These are phyloP conservation scores for Teleogryllus occipitalis DNA, from an alignment of 1,140 invertebrate genomes.

Conservation along the genomic window DNA sequence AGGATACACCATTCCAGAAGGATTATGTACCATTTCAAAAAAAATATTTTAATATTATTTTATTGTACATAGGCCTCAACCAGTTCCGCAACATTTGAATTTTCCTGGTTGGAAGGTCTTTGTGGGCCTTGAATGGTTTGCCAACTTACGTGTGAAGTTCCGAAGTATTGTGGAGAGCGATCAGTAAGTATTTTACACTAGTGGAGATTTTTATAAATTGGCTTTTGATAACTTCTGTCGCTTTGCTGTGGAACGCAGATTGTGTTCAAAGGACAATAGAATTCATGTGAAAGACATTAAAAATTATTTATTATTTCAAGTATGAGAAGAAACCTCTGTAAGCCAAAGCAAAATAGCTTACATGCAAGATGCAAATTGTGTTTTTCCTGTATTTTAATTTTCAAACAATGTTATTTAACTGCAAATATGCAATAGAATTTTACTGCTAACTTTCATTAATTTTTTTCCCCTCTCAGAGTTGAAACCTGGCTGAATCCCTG, in stretches of 20 bases:
- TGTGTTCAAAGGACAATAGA: background rate
- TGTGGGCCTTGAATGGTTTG: constrained; percentile 47
- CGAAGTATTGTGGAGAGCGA: constrained; percentile 42
- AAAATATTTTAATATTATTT: background rate
- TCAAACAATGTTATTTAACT: no score
- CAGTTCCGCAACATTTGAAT: constrained; percentile 42
- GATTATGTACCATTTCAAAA: no score
- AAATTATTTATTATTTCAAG: background rate
- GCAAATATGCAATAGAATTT: no score
- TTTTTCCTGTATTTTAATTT: no score
- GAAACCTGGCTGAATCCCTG: constrained; percentile 60
- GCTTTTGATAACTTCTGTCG: no score
- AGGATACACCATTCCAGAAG: no score
- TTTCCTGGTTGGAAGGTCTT: constrained; percentile 54
- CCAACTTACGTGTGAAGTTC: constrained; percentile 45
- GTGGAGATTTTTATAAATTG: background rate
- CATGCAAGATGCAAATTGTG: no score
- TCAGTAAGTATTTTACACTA: constrained; percentile 13
- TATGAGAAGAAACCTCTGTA: no score
- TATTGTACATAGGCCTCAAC: constrained; percentile 32
- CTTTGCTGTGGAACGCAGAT: no score
- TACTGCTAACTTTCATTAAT: no score
- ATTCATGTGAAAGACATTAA: background rate
- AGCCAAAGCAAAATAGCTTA: no score
- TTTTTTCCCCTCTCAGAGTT: constrained; percentile 40